Evolutionary conservation across 2,797 vertebrate species (phyloP), one percentile per base, ranked within the genome.

Genomic region (Gymnothorax javanicus): DNA sequence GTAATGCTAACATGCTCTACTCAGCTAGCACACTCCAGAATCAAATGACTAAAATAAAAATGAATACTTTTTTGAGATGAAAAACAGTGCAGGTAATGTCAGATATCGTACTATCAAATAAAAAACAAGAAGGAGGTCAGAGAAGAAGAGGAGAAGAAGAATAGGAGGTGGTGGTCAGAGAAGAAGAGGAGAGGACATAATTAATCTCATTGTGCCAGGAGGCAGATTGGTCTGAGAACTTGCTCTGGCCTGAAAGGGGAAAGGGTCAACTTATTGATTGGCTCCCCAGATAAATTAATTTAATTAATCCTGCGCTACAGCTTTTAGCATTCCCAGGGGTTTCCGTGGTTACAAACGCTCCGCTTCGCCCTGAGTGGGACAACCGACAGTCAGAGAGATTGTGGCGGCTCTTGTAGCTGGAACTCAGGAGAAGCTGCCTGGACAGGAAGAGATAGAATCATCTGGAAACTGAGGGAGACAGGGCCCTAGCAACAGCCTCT

Each of bases 171-270:
- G 60, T 2, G 60, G 23, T 62, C 23, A 17, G 20, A 43, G 33
- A 43, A 43, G 33, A 43, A 43, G 33, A 43, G 33, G 33, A 43
- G 33, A 43, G 33, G 33, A 43, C 33, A 43, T 43, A 43, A 43
- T 43, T 12, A 82, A 82, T 59, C 56, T 59, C n/a, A 83, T 58
- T 83, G 25, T 83, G n/a, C 54, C 12, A n/a, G 56, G 58, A 83
- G 56, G 82, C 20, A 13, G 56, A 83, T 59, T 82, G 54, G n/a
- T 58, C 57, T 27, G 27, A 23, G 52, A 9, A 13, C 82, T 56
- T 27, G 9, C 56, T n/a, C 58, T 57, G 56, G 56, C 56, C 56
- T 82, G 3, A 9, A 9, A n/a, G 81, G 81, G 81, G 81, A 2
- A 58, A 52, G 9, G 54, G 54, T 27, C 23, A 54, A 50, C 58